phyloP scores from a whole-genome alignment of 2,888 invertebrate species.

The Temnothorax rugatulus region DNA sequence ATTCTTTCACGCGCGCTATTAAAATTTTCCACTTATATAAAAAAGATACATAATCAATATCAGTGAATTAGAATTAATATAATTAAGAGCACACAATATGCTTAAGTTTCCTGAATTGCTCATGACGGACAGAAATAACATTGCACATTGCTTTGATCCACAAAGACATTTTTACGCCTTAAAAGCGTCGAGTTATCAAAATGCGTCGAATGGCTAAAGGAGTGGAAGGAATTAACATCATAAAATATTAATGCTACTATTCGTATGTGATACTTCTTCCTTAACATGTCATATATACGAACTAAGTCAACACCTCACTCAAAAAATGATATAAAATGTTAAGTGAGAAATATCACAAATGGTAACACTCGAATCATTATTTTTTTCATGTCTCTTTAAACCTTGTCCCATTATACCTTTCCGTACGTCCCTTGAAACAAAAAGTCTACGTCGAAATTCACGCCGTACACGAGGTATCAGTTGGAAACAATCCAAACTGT shows the following conservation, averaged over 20 bases:
- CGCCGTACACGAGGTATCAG: constrained; percentile 61
- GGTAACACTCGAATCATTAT: not conserved
- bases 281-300: not conserved
- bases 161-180: not conserved
- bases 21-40: not conserved
- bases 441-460: constrained; percentile 66
- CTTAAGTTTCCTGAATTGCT: not conserved
- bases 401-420: not conserved
- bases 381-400: not conserved
- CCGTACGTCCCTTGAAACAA: not conserved
- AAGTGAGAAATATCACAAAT: constrained; percentile 33
- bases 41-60: not conserved
- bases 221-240: not conserved
- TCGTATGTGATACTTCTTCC: not conserved
- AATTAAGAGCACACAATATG: not conserved
- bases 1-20: not conserved
- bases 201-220: constrained; percentile 16
- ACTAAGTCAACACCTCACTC: constrained; percentile 30
- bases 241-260: constrained; percentile 6
- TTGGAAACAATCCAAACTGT: constrained; percentile 72
- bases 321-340: constrained; percentile 10
- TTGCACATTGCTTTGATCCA: not conserved
- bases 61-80: not conserved
- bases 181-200: constrained; percentile 13
- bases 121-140: not conserved